These are phyloP conservation scores for Adelphocoris suturalis DNA, from an alignment of 2,888 invertebrate species.

Conservation along the genomic window DNA sequence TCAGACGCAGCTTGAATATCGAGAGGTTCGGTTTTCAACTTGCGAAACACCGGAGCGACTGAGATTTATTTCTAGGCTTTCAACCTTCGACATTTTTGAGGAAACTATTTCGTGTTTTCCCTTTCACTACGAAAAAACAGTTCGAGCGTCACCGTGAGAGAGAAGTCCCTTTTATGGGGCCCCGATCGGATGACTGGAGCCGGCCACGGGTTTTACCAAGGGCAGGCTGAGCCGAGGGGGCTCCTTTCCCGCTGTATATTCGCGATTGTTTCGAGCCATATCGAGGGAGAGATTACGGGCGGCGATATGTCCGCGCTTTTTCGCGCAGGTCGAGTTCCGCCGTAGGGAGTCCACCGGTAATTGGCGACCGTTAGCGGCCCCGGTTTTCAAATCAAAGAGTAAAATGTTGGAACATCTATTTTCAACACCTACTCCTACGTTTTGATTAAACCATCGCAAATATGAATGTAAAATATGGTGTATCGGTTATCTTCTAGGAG, in stretches of 20 bases:
- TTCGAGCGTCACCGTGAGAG: conserved; percentile 38
- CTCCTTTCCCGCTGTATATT: conserved; percentile 21
- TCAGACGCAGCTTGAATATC: conserved; percentile 12
- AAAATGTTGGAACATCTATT: background rate
- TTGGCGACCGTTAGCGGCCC: conserved; percentile 38
- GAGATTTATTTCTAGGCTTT: conserved; percentile 52
- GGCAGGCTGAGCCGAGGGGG: background rate
- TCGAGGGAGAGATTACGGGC: conserved; percentile 53
- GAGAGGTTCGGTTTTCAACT: conserved; percentile 18
- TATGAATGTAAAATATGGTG: background rate
- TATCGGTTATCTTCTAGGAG: too few species aligned
- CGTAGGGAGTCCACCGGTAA: conserved; percentile 28
- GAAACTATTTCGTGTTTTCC: conserved; percentile 55
- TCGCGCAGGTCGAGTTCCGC: conserved; percentile 26
- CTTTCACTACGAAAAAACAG: conserved; percentile 51
- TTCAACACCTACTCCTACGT: conserved; percentile 2
- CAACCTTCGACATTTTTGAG: conserved; percentile 54
- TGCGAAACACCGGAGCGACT: conserved; percentile 6
- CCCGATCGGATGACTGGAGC: conserved; percentile 13
- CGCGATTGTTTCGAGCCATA: conserved; percentile 50
- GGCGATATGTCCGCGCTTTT: conserved; percentile 44
- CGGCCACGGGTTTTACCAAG: conserved; percentile 37
- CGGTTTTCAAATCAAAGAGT: background rate
- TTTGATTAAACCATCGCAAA: background rate
- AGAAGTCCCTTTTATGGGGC: conserved; percentile 38